These are phyloP conservation scores for Pocillopora grandis DNA, from an alignment of 92 coral and sea anemone species.

Conservation along the genomic window DNA sequence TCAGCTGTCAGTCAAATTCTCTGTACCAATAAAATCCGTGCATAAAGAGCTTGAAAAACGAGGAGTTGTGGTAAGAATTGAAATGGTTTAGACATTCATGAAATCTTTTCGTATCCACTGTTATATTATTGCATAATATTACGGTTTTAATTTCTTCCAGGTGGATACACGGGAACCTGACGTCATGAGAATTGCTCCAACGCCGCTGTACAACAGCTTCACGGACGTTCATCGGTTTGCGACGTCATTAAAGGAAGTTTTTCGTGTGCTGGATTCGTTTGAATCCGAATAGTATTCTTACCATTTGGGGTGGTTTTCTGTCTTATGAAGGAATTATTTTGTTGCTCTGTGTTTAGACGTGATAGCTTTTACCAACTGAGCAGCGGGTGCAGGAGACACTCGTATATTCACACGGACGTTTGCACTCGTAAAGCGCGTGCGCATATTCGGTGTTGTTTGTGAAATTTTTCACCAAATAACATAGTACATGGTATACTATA, in stretches of 20 bases:
- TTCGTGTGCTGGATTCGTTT: neutral
- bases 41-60: conserved; percentile 73
- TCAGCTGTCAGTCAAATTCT: conserved; percentile 80
- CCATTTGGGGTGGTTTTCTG: too few species aligned
- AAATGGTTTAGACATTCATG: neutral
- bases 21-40: conserved; percentile 57
- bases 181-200: conserved; percentile 85
- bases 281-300: neutral
- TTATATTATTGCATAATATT: too few species aligned
- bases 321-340: too few species aligned
- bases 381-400: too few species aligned
- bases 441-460: too few species aligned
- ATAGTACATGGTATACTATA: too few species aligned
- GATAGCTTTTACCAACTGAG: too few species aligned
- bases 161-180: conserved; percentile 85
- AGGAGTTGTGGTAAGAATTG: conserved; percentile 89
- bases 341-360: too few species aligned
- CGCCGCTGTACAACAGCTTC: conserved; percentile 88
- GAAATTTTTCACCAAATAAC: too few species aligned
- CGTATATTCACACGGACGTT: too few species aligned
- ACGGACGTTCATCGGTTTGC: conserved; percentile 78
- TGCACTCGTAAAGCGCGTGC: too few species aligned
- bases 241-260: conserved; percentile 39
- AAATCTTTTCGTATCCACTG: neutral
- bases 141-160: conserved; percentile 40